Percentiles rank a stretch among this genome's conserved stretches.
phyloP scores from a whole-genome alignment of 1,140 invertebrate species.

The Eumaeus atala region DNA sequence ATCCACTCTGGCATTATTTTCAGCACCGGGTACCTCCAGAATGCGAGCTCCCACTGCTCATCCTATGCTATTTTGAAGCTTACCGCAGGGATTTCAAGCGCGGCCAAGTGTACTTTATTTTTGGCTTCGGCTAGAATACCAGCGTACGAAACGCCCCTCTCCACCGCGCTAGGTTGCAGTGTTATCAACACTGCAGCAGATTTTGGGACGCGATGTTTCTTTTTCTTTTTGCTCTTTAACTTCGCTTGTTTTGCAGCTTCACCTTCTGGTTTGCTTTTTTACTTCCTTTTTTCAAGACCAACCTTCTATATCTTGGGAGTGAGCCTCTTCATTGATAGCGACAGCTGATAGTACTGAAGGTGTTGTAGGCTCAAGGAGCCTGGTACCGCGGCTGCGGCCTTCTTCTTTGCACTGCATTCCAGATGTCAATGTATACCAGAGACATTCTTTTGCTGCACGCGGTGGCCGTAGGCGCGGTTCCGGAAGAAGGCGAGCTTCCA shows the following conservation, averaged over 20 bases:
- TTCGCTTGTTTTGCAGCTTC: background rate
- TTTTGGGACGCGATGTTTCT: slow-evolving; percentile 10
- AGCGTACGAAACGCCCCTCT: slow-evolving; percentile 15
- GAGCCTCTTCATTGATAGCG: background rate
- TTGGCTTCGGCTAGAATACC: too few species aligned
- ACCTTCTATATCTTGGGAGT: background rate
- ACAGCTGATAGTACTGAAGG: background rate
- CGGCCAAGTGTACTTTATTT: too few species aligned
- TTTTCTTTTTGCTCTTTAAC: background rate
- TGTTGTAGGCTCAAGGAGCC: too few species aligned
- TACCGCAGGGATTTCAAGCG: too few species aligned
- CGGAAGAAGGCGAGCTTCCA: slow-evolving; percentile 10
- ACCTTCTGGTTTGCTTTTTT: background rate
- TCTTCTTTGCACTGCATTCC: background rate
- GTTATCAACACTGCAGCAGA: slow-evolving; percentile 18
- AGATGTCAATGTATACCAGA: background rate
- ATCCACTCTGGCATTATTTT: too few species aligned
- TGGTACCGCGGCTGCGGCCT: background rate
- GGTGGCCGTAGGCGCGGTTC: slow-evolving; percentile 7
- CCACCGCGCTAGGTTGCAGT: slow-evolving; percentile 15
- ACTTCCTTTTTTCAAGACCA: background rate
- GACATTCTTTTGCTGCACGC: background rate
- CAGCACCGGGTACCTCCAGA: too few species aligned
- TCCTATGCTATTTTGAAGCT: too few species aligned
- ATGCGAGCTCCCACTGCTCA: too few species aligned